phyloP scores from a whole-genome alignment of 2,888 invertebrate species.

The Trissoscelio sp. region DNA sequence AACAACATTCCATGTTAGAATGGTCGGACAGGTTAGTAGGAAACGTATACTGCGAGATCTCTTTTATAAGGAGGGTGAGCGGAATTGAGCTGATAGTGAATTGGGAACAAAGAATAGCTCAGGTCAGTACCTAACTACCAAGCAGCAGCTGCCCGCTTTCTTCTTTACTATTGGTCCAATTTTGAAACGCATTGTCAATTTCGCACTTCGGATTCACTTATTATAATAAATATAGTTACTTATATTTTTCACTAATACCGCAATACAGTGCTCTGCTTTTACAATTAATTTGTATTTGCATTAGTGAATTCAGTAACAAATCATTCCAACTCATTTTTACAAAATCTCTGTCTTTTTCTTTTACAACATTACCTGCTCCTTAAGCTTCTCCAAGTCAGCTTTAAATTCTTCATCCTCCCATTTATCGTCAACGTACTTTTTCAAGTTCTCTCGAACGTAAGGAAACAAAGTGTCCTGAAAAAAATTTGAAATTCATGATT shows the following conservation, averaged over 20 bases:
- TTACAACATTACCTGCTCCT: conserved; percentile 87
- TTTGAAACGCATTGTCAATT: conserved; percentile 41
- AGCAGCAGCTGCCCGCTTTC: conserved; percentile 75
- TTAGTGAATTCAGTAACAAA: conserved; percentile 1
- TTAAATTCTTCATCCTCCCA: conserved; percentile 89
- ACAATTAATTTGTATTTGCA: conserved; percentile 19
- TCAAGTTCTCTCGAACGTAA: conserved; percentile 90
- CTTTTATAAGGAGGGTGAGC: conserved; percentile 54
- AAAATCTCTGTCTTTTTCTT: too few species aligned
- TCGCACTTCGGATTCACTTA: conserved; percentile 11
- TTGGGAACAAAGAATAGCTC: conserved; percentile 76
- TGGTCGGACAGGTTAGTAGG: conserved; percentile 31
- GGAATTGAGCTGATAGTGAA: conserved; percentile 51
- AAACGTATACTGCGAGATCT: conserved; percentile 26
- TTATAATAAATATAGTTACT: background rate
- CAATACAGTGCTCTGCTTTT: conserved; percentile 22
- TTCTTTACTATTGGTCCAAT: conserved; percentile 64
- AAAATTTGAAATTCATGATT: conserved; percentile 5
- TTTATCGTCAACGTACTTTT: conserved; percentile 88
- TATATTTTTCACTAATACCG: conserved; percentile 13
- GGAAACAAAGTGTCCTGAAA: conserved; percentile 90
- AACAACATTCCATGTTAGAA: too few species aligned
- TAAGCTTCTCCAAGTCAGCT: conserved; percentile 87
- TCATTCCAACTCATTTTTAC: too few species aligned
- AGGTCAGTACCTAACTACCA: conserved; percentile 75